A percentile compares a stretch with the other conserved stretches of the same genome.
phyloP scores from a whole-genome alignment of 2,888 invertebrate species.

The Watsonalla cultraria region DNA sequence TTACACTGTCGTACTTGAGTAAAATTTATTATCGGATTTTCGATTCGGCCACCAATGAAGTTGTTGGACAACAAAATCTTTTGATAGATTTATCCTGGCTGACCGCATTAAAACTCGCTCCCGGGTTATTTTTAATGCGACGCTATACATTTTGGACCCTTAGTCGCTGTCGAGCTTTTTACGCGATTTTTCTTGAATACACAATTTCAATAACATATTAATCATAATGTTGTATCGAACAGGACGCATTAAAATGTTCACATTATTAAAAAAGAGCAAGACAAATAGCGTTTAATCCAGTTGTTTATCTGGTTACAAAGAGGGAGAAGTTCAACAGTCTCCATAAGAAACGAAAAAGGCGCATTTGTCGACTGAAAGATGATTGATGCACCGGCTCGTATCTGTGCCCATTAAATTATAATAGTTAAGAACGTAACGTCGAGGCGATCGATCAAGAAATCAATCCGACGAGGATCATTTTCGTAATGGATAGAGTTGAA shows the following conservation, averaged over 20 bases:
- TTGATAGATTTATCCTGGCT: conserved; percentile 78
- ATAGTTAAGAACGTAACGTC: conserved; percentile 63
- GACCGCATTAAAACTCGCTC: conserved; percentile 72
- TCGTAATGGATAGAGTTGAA: conserved; percentile 64
- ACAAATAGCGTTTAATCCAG: conserved; percentile 23
- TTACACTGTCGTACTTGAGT: conserved; percentile 78
- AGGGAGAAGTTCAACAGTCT: conserved; percentile 45
- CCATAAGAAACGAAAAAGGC: conserved; percentile 43
- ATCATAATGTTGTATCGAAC: conserved; percentile 9
- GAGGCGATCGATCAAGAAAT: conserved; percentile 73
- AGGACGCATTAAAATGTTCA: not conserved
- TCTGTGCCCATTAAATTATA: conserved; percentile 74
- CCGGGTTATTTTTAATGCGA: conserved; percentile 70
- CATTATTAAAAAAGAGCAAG: not conserved
- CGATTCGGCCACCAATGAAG: conserved; percentile 79
- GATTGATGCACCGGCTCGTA: conserved; percentile 67
- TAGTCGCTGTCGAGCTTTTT: conserved; percentile 42
- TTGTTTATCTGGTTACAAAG: conserved; percentile 43
- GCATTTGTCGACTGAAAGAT: conserved; percentile 64
- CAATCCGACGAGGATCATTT: conserved; percentile 62
- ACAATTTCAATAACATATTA: conserved; percentile 19
- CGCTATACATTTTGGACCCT: conserved; percentile 66
- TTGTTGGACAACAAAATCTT: conserved; percentile 79
- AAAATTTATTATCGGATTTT: conserved; percentile 79
- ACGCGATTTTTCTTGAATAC: conserved; percentile 29